phyloP scores from a whole-genome alignment of 1,140 invertebrate species.

The Zaprionus inermis region DNA sequence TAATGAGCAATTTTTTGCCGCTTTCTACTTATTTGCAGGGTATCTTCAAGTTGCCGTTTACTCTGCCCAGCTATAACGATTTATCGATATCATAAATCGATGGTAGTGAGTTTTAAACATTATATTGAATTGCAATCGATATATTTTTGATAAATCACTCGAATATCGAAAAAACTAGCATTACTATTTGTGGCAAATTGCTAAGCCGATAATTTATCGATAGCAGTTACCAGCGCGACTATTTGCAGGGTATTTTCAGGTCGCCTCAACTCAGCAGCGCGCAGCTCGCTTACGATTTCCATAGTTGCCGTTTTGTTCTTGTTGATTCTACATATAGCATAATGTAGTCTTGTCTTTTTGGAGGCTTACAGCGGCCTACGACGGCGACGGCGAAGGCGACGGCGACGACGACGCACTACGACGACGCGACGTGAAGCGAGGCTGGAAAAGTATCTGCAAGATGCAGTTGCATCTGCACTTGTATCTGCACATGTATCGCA shows the following conservation, averaged over 20 bases:
- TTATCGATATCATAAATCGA: too few relatives aligned
- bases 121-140: too few relatives aligned
- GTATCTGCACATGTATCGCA: constrained; percentile 54
- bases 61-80: too few relatives aligned
- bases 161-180: too few relatives aligned
- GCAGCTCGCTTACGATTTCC: constrained; percentile 19
- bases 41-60: too few relatives aligned
- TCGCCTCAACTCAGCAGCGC: neutral
- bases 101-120: too few relatives aligned
- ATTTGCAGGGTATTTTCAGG: neutral
- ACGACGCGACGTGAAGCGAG: constrained; percentile 22
- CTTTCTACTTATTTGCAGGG: too few relatives aligned
- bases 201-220: neutral
- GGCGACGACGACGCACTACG: constrained; percentile 58
- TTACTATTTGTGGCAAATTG: neutral
- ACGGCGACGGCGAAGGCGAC: constrained; percentile 52
- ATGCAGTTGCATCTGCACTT: constrained; percentile 70
- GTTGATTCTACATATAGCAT: constrained; percentile 51
- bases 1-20: too few relatives aligned
- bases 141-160: too few relatives aligned
- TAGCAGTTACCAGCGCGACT: neutral
- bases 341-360: constrained; percentile 46
- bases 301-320: constrained; percentile 42
- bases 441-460: constrained; percentile 29
- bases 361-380: constrained; percentile 56